Evolutionary conservation across 2,113 vertebrate genomes (phyloP).

Genomic region (Odocoileus hemionus): DNA sequence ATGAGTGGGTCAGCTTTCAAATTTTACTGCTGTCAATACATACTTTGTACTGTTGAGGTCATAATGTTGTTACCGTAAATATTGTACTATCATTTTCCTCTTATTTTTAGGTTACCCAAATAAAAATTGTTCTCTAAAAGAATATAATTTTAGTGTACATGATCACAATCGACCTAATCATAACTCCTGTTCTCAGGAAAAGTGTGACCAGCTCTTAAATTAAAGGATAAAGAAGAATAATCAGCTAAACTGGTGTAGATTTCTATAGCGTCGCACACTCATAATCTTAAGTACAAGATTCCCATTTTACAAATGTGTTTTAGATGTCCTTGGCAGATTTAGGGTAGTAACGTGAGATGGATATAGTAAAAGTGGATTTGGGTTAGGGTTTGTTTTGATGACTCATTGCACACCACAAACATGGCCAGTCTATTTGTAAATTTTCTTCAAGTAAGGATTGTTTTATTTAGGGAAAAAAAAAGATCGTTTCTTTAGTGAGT

Average conservation of each 20-base stretch:
- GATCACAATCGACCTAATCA: background rate
- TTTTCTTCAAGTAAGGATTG: slow-evolving; percentile 39
- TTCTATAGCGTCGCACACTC: slow-evolving; percentile 66
- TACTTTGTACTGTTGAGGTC: background rate
- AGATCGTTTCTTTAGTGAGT: slow-evolving; percentile 62
- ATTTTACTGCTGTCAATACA: background rate
- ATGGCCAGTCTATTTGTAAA: slow-evolving; percentile 18
- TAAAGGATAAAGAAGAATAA: slow-evolving; percentile 67
- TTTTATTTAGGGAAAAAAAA: slow-evolving; percentile 61
- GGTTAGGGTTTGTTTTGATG: slow-evolving; percentile 65
- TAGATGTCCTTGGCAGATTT: slow-evolving; percentile 73
- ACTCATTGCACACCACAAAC: slow-evolving; percentile 43
- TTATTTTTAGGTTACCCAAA: background rate
- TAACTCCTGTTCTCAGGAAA: slow-evolving; percentile 53
- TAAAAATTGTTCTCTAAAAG: slow-evolving; percentile 46
- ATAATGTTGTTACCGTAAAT: background rate
- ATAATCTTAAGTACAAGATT: slow-evolving; percentile 72
- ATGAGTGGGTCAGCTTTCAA: background rate
- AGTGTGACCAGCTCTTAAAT: slow-evolving; percentile 63
- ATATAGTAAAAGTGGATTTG: slow-evolving; percentile 58
- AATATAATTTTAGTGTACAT: slow-evolving; percentile 48
- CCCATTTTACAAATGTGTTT: slow-evolving; percentile 69
- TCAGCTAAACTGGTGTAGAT: slow-evolving; percentile 61
- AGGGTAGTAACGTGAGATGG: slow-evolving; percentile 64
- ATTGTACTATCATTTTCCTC: background rate